These are phyloP conservation scores for Acleris sparsana DNA, from an alignment of 2,888 invertebrate species.

Conservation along the genomic window DNA sequence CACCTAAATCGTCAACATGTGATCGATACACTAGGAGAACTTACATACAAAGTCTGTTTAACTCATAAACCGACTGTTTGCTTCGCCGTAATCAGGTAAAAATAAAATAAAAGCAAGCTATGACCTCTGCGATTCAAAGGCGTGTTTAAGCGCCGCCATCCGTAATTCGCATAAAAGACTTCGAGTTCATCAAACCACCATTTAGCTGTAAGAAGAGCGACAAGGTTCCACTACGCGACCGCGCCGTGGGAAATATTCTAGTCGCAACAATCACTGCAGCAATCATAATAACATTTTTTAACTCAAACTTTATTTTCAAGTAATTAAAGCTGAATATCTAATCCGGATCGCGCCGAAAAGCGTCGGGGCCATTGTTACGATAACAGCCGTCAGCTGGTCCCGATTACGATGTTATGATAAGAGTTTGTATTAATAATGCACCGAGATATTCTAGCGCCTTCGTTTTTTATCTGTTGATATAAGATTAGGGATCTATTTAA, in stretches of 20 bases:
- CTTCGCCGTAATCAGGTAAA: neutral
- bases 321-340: constrained; percentile 25
- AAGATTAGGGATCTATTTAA: constrained; percentile 23
- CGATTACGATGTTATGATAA: constrained; percentile 45
- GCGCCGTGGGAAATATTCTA: constrained; percentile 61
- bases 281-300: constrained; percentile 10
- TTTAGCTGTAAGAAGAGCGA: constrained; percentile 34
- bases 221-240: constrained; percentile 58
- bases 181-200: constrained; percentile 43
- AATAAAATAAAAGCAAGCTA: neutral
- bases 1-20: too few relatives aligned
- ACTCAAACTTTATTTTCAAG: constrained; percentile 38
- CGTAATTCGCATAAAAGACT: constrained; percentile 49
- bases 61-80: too few relatives aligned
- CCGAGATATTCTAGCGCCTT: constrained; percentile 38
- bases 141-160: constrained; percentile 46
- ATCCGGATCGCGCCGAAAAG: constrained; percentile 10
- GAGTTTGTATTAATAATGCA: constrained; percentile 37
- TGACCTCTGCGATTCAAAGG: constrained; percentile 2
- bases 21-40: too few relatives aligned
- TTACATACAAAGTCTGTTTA: too few relatives aligned
- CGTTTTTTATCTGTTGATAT: constrained; percentile 35
- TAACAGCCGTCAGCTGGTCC: constrained; percentile 45
- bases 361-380: constrained; percentile 22
- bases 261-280: constrained; percentile 1